A percentile compares a stretch with the other conserved stretches of the same genome.
phyloP scores from a whole-genome alignment of 2,888 invertebrate genomes.

The Sceliomorpha sp. region DNA sequence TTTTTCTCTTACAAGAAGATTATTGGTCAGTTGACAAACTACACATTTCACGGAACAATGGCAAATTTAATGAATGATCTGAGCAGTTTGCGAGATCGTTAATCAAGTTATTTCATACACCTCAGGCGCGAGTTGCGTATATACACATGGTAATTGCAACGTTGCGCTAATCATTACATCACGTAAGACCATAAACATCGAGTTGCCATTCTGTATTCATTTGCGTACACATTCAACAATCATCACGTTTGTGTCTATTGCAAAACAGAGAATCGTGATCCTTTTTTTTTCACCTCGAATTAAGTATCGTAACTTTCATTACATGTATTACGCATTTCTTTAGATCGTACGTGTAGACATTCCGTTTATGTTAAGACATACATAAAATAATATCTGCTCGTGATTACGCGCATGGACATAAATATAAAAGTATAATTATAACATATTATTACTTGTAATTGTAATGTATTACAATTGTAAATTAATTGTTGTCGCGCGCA shows the following conservation, averaged over 20 bases:
- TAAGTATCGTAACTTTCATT: constrained; percentile 33
- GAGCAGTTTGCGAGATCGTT: constrained; percentile 18
- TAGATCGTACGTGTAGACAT: constrained; percentile 18
- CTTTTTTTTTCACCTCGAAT: constrained; percentile 42
- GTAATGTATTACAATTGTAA: too few relatives aligned
- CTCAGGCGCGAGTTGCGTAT: constrained; percentile 30
- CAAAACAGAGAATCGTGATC: constrained; percentile 34
- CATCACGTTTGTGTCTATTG: constrained; percentile 23
- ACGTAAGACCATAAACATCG: constrained; percentile 21
- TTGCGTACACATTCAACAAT: constrained; percentile 44
- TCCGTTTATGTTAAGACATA: constrained; percentile 9
- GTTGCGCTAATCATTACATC: constrained; percentile 45
- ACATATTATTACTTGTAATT: too few relatives aligned
- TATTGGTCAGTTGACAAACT: constrained; percentile 10
- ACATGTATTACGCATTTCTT: constrained; percentile 31
- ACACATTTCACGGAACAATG: constrained; percentile 15
- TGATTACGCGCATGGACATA: too few relatives aligned
- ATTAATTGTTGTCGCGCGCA: too few relatives aligned
- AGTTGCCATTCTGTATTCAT: constrained; percentile 42
- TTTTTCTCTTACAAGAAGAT: too few relatives aligned
- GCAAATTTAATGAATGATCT: constrained; percentile 10
- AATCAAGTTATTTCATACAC: constrained; percentile 27
- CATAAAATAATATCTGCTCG: too few relatives aligned
- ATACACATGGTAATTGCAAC: constrained; percentile 30
- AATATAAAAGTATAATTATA: too few relatives aligned